A percentile compares a stretch with the other conserved stretches of the same genome.
phyloP scores from a whole-genome alignment of 2,113 vertebrate genomes.

The Cettia cetti region DNA sequence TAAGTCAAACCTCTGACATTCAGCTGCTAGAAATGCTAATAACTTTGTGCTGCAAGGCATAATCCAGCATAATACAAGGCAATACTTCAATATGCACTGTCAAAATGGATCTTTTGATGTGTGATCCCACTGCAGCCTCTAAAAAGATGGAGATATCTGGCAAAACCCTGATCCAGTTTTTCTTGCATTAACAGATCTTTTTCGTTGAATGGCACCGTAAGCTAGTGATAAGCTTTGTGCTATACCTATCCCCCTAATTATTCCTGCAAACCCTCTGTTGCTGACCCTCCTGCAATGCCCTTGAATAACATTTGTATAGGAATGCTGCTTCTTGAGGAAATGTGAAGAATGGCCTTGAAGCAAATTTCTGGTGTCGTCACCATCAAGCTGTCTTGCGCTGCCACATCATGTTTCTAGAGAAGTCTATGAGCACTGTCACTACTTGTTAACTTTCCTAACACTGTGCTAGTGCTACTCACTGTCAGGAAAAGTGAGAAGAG shows the following conservation, averaged over 20 bases:
- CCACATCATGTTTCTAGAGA: neutral
- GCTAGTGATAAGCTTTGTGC: neutral
- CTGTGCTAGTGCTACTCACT: neutral
- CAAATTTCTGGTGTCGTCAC: neutral
- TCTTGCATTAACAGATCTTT: neutral
- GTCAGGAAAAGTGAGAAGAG: neutral
- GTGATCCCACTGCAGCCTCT: neutral
- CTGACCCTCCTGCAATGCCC: neutral
- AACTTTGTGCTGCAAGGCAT: neutral
- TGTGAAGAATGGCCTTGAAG: neutral
- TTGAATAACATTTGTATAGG: neutral
- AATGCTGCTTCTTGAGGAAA: neutral
- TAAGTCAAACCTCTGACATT: constrained; percentile 6
- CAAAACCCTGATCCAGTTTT: neutral
- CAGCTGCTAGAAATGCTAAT: neutral
- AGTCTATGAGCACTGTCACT: neutral
- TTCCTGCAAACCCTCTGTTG: neutral
- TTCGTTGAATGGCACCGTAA: neutral
- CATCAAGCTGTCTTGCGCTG: neutral
- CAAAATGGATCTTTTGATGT: constrained; percentile 25
- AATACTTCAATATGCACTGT: constrained; percentile 1
- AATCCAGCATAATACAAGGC: neutral
- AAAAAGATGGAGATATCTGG: neutral
- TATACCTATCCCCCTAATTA: neutral
- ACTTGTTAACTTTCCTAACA: neutral